Base-by-base conservation (phyloP, 2,888 invertebrate genomes). In the Priocnemis perturbator region DNA sequence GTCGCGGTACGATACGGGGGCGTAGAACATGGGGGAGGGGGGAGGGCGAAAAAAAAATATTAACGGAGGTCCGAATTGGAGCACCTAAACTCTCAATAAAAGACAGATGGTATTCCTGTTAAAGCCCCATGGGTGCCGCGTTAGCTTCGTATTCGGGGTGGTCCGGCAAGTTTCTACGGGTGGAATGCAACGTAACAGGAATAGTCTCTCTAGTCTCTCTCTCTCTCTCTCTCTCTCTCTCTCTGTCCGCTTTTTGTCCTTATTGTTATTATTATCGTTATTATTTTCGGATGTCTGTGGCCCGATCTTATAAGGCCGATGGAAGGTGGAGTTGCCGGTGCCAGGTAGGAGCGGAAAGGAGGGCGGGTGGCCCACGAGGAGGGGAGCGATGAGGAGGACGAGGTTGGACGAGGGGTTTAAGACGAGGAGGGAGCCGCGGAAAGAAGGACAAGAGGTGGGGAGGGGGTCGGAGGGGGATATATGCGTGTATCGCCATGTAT, bases 401-500 rank as follows among this genome's bases (percentile, higher is more conserved):
- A 68, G 69, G 58, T 15, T 50, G 69, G 66, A 60, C 69, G 64
- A 62, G 69, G 67, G 69, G 48, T 17, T 50, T 50, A 69, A 64
- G 74, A 75, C 69, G 72, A 67, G 67, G 67, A 47, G 59, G 56
- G 71, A 44, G 69, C 71, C 58, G 58, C 58, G 58, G 21, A 45
- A 58, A 45, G 58, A 45, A 20, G 44, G 44, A 69, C 69, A 71
- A 57, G 69, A 71, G 73, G 77, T 69, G 47, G 71, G 77, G 78
- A 76, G 76, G 78, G 17, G 5, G 50, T 11, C 4, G 17, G 50
- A 2, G 50, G 78, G 73, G 74, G 76, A 82, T 83, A 83, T 84
- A 84, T 85, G 85, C 85, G 86, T 86, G 87, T 86, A 88, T 86
- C 86, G 87, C 89, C 87, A 89, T 89, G 85, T 85, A 89, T 89